Evolutionary conservation across 1,140 invertebrate species (phyloP).

Genomic region (Saccostrea cuccullata): DNA sequence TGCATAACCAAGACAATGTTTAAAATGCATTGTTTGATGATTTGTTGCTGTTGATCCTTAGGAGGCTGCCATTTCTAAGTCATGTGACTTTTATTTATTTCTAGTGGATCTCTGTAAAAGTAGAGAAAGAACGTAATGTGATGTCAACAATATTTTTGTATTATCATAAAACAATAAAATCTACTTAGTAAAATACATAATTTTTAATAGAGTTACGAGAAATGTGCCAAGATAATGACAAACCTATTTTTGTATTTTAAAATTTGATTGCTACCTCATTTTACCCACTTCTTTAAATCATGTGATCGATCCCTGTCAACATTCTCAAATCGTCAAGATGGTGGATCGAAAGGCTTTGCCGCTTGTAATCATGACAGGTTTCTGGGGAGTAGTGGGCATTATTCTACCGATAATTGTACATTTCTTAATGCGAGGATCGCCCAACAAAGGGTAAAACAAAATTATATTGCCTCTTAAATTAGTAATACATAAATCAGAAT

Average conservation of each 20-base stretch:
- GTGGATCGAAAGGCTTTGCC: slow-evolving; percentile 59
- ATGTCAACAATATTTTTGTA: too few species aligned
- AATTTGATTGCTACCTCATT: neutral
- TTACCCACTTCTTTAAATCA: slow-evolving; percentile 36
- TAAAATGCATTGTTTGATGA: slow-evolving; percentile 1
- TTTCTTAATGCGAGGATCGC: slow-evolving; percentile 69
- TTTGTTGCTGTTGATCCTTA: neutral
- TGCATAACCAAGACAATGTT: neutral
- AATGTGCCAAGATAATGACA: neutral
- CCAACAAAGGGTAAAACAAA: slow-evolving; percentile 68
- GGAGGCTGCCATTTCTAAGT: slow-evolving; percentile 48
- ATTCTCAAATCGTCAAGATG: slow-evolving; percentile 46
- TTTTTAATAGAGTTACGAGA: too few species aligned
- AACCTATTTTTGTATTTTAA: neutral
- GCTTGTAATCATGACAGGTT: slow-evolving; percentile 61
- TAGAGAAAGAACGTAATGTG: neutral
- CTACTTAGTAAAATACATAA: too few species aligned
- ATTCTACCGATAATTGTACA: slow-evolving; percentile 69
- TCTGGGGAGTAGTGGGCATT: slow-evolving; percentile 71
- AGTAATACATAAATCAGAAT: neutral
- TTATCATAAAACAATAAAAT: too few species aligned
- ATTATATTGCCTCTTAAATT: neutral
- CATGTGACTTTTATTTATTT: slow-evolving; percentile 46
- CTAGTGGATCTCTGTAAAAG: neutral
- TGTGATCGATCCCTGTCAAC: slow-evolving; percentile 50